Base-by-base conservation (phyloP, 2,113 vertebrate genomes). In the Phalacrocorax pelagicus region DNA sequence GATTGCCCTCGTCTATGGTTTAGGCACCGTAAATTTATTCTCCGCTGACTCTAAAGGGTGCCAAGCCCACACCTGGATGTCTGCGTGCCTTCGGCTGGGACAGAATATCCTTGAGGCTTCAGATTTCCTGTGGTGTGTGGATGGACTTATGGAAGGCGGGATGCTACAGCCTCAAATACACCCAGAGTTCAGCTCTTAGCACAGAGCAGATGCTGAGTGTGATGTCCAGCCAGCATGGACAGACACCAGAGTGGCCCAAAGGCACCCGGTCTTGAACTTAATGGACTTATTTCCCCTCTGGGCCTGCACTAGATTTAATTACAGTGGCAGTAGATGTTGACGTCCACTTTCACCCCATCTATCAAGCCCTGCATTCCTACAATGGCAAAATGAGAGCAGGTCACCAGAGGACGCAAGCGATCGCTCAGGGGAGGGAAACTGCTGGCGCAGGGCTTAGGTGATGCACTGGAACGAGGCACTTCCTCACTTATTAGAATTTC, bases 341-440 rank as follows among this genome's bases (percentile, higher is more conserved):
- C 0, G 2, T 1, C 9, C 20, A 3, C 15, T 38, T 52, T 36
- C 13, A 67, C 18, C 46, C n/a, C 23, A 4, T 2, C 58, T 29
- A 6, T 27, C 24, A 40, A 87, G 63, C 26, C 49, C 32, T 15
- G 1, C n/a, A 20, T 49, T 57, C 40, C 74, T 58, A 10, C 32
- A 13, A 9, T 0, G 21, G 69, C 15, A 18, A 32, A 29, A 38
- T 2, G 11, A 44, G 86, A 44, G 52, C 47, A 51, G 71, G 71
- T 51, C 75, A 72, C 7, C 49, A 51, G 67, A 63, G 84, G 46
- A 55, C 4, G 11, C 30, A 18, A 27, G 57, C 44, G 15, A 2
- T 1, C 24, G 81, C 70, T 32, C 30, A 11, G n/a, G 51, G 51
- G 16, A 73, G 15, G n/a, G 49, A 19, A 16, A 3, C 17, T 27